Evolutionary conservation across 2,797 vertebrate genomes (phyloP).

Genomic region (Bucorvus abyssinicus): DNA sequence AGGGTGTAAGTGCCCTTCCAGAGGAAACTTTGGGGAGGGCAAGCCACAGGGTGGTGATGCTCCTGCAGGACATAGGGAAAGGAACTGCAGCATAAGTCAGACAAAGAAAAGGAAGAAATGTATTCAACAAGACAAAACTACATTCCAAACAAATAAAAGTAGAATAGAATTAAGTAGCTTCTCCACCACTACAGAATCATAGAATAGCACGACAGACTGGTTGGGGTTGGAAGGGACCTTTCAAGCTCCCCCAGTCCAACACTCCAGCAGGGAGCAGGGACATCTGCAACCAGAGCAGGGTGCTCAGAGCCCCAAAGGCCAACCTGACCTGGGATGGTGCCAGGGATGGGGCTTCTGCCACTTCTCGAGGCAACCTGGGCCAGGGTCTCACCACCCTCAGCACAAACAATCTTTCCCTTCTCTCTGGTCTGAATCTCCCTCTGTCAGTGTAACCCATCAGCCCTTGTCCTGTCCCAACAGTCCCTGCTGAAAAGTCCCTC

Average conservation of each 20-base stretch:
- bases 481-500: not conserved
- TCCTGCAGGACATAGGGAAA: not conserved
- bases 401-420: too few species aligned
- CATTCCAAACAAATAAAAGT: not conserved
- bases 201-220: too few species aligned
- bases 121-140: not conserved
- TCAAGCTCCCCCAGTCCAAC: not conserved
- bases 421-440: too few species aligned
- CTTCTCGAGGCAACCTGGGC: too few species aligned
- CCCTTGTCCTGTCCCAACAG: too few species aligned
- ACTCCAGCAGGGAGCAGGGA: not conserved
- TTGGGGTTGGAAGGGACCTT: not conserved
- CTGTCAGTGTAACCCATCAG: too few species aligned
- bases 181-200: not conserved
- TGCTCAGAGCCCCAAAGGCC: too few species aligned
- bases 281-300: too few species aligned
- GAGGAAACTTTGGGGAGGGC: not conserved
- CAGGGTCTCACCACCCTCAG: too few species aligned
- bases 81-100: not conserved
- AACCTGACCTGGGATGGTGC: too few species aligned
- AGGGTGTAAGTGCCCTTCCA: not conserved
- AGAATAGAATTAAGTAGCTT: not conserved
- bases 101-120: not conserved
- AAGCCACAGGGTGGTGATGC: not conserved
- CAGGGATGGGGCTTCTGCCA: too few species aligned